Base-by-base conservation (phyloP, 1,140 invertebrate species). In the Lasioglossum albipes region DNA sequence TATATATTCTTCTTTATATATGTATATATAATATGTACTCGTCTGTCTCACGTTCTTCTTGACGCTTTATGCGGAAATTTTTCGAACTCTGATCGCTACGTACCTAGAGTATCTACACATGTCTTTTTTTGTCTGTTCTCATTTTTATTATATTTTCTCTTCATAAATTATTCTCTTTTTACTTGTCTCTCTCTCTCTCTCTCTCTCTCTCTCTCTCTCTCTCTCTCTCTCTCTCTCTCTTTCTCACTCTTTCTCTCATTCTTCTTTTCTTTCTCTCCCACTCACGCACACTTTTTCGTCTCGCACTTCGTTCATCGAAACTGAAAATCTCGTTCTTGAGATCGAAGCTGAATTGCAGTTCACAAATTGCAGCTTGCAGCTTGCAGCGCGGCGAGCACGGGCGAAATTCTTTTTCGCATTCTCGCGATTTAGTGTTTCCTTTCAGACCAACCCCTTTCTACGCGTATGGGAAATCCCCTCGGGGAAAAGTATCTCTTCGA, bases 21-120 rank as follows among this genome's bases (percentile, higher is more conserved):
- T 65, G 31, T 65, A 65, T 66, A 52, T 81, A 68, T 84, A 80
- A 79, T 84, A 83, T 83, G 72, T 84, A 73, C 59, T 70, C 57
- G 59, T 71, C 42, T 74, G 62, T 79, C 57, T 79, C 31, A 49
- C 36, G 12, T 67, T 65, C 36, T 31, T 67, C 16, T 31, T 45
- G 2, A 20, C 18, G 57, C 45, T 49, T 74, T 49, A 74, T 67
- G 22, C 70, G 27, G 66, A 74, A 12, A 77, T 78, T 74, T 75
- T 13, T 80, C 36, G 86, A 75, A 88, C 66, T 86, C 59, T 87
- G 82, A 75, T 64, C 69, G 45, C 84, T 88, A 88, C 66, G 9
- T 59, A 70, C 81, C 81, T 88, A 88, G 80, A 59, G 41, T 88
- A 75, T 86, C 86, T 88, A 88, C 81, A 84, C 84, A 67, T 78